Evolutionary conservation across 2,888 invertebrate genomes (phyloP), one percentile per base, ranked within the genome.

Genomic region (Bruchidius siliquastri): DNA sequence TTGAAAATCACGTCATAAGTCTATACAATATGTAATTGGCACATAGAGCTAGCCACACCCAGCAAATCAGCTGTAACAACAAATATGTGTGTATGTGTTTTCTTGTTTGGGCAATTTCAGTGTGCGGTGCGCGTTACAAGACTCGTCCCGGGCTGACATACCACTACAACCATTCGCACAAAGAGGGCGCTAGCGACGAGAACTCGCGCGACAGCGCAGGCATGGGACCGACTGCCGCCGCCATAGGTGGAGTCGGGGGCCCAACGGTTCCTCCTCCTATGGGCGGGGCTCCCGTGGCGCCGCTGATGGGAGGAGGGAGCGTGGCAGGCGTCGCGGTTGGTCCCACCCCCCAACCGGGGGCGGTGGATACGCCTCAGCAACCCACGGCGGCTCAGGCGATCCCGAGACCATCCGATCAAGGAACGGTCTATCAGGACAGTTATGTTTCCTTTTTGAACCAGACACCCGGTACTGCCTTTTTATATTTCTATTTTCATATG

Each of bases 71-170:
- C 49, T 49, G 49, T 49, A 49, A 4, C 18, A 49, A 49, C 2
- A 26, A 2, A 18, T 13, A 49, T 49, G 8, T 49, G 49, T 49
- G 49, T 8, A 49, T 49, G 49, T 49, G 49, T 77, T 75, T 79
- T 76, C 78, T 79, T 79, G 71, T 76, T 77, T 77, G 70, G 69
- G 74, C 75, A 76, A 78, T 86, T 91, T 87, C 92, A 96, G 96
- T 95, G 86, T 98, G 97, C 91, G 95, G 96, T 87, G 96, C 96
- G 84, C 93, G 96, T 85, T 97, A 98, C 93, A 97, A 98, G 91
- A 97, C 97, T 79, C 92, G 97, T 81, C 96, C 97, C 80, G 97
- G 97, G 81, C 91, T 98, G 85, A 96, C 95, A 83, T 97, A 97
- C 90, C 97, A 98, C 91, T 95, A 94, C 91, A 93, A 94, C 85